Evolutionary conservation across 2,888 invertebrate species (phyloP).

Genomic region (Ectemnius cavifrons): DNA sequence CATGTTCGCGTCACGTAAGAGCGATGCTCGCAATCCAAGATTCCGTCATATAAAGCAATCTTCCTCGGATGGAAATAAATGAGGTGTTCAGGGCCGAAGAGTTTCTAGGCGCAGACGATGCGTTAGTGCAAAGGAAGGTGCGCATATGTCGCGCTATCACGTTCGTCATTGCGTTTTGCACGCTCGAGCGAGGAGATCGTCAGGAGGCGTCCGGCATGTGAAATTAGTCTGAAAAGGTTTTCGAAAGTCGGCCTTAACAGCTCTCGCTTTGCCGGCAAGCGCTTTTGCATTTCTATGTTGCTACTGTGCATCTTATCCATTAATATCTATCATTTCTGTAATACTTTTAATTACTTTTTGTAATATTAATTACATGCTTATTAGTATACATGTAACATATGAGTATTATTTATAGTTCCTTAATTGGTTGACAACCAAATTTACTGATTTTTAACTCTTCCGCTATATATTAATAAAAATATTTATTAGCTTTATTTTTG

Average conservation of each 20-base stretch:
- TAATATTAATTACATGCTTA: no score
- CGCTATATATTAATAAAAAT: no score
- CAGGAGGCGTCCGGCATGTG: slow-evolving; percentile 38
- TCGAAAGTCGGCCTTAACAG: slow-evolving; percentile 58
- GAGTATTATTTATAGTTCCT: no score
- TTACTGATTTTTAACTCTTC: no score
- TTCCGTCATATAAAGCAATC: slow-evolving; percentile 5
- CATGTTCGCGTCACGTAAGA: background rate
- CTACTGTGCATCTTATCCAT: background rate
- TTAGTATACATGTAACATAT: no score
- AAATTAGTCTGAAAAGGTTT: slow-evolving; percentile 55
- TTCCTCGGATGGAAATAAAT: background rate
- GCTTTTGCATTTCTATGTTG: background rate
- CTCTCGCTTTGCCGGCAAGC: slow-evolving; percentile 3
- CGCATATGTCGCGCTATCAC: slow-evolving; percentile 17
- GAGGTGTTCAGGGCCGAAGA: background rate
- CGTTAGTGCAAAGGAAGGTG: slow-evolving; percentile 10
- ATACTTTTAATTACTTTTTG: no score
- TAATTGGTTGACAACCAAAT: no score
- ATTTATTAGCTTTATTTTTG: no score
- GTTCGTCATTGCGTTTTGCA: slow-evolving; percentile 17
- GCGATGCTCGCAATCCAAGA: background rate
- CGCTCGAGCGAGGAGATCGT: slow-evolving; percentile 4
- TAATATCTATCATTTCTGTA: background rate
- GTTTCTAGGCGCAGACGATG: slow-evolving; percentile 1